Percentiles rank a stretch among this genome's conserved stretches.
Conservation (phyloP, 1,140 invertebrate species). For the Trachelipus rathkii region DNA sequence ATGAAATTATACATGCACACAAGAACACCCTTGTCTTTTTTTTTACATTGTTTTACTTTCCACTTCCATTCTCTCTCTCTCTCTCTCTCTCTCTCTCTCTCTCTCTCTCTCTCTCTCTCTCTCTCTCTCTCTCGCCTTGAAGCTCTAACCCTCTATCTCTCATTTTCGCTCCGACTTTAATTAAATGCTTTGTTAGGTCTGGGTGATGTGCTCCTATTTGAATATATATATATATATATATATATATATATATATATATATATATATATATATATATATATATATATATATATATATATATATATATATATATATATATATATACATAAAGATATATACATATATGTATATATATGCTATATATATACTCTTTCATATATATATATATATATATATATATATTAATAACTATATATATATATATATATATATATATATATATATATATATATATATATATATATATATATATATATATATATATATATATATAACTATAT, state of each 20-base stretch:
- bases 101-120: not conserved
- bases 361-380: too few relatives aligned
- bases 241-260: slow-evolving; percentile 3
- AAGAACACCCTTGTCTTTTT: too few relatives aligned
- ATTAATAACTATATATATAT: too few relatives aligned
- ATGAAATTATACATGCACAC: too few relatives aligned
- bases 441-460: slow-evolving; percentile 2
- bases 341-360: slow-evolving; percentile 11
- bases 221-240: not conserved
- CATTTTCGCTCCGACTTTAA: slow-evolving; percentile 1
- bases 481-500: too few relatives aligned
- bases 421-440: not conserved
- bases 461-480: not conserved
- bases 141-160: not conserved
- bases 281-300: too few relatives aligned
- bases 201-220: not conserved
- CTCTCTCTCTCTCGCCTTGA: not conserved
- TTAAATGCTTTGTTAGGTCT: not conserved
- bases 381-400: not conserved
- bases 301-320: not conserved
- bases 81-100: not conserved
- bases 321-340: not conserved
- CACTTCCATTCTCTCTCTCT: not conserved
- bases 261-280: slow-evolving; percentile 3
- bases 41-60: not conserved